A percentile compares a stretch with the other conserved stretches of the same genome.
phyloP scores from a whole-genome alignment of 37 sponge, comb jelly and placozoan species.

The Chondrosia reniformis region DNA sequence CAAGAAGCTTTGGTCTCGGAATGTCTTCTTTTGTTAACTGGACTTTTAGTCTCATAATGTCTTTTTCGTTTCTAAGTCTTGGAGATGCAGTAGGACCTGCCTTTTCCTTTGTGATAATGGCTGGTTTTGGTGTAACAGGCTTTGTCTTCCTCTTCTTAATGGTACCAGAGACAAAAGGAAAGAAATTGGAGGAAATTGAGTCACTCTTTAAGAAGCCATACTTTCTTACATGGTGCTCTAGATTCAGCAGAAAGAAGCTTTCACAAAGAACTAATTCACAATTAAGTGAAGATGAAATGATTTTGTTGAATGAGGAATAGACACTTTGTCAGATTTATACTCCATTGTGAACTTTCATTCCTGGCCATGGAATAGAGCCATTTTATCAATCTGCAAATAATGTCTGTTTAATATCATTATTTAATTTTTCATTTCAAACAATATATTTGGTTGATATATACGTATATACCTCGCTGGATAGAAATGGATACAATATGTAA shows the following conservation, averaged over 20 bases:
- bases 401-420: too few relatives aligned
- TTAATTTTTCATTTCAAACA: too few relatives aligned
- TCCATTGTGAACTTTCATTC: too few relatives aligned
- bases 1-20: conserved; percentile 68
- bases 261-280: too few relatives aligned
- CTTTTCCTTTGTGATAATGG: conserved; percentile 71
- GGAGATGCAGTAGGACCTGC: conserved; percentile 21
- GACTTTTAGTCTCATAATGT: conserved; percentile 76
- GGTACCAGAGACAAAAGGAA: conserved; percentile 83
- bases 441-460: too few relatives aligned
- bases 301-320: too few relatives aligned
- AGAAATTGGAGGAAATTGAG: conserved; percentile 67
- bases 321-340: too few relatives aligned
- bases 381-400: too few relatives aligned
- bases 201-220: conserved; percentile 65
- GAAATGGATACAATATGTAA: conserved; percentile 65
- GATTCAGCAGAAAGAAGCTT: too few relatives aligned
- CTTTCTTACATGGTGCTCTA: conserved; percentile 54
- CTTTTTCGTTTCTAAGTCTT: conserved; percentile 80
- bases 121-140: conserved; percentile 51
- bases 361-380: too few relatives aligned
- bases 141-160: conserved; percentile 68
- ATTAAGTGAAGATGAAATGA: too few relatives aligned
- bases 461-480: conserved; percentile 25
- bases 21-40: conserved; percentile 83